Percentiles rank a stretch among this genome's conserved stretches.
phyloP scores from a whole-genome alignment of 1,140 invertebrate genomes.

The Ceratitis capitata region DNA sequence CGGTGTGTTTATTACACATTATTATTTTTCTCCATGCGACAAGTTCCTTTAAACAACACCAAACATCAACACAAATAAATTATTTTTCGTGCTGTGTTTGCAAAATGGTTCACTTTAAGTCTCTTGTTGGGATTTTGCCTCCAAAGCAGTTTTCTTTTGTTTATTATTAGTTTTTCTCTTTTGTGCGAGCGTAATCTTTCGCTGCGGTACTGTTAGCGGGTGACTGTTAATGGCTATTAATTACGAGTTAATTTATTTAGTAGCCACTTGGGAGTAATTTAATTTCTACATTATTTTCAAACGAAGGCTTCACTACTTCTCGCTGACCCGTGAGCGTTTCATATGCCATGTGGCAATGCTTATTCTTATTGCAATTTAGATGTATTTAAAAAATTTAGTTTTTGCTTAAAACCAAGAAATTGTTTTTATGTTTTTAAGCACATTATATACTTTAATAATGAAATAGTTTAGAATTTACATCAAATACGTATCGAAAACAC shows the following conservation, averaged over 20 bases:
- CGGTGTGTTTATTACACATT: too few species aligned
- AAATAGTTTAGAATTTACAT: too few species aligned
- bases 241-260: conserved; percentile 46
- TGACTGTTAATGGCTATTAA: conserved; percentile 44
- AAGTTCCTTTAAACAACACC: too few species aligned
- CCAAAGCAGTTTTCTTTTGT: neutral
- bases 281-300: too few species aligned
- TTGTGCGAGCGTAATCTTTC: neutral
- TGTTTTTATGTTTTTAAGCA: too few species aligned
- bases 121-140: neutral
- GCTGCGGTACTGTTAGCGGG: neutral
- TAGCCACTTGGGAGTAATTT: conserved; percentile 46
- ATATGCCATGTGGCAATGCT: neutral
- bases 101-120: neutral
- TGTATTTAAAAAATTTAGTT: too few species aligned
- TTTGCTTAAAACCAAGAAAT: too few species aligned
- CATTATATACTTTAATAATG: too few species aligned
- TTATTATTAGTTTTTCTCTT: too few species aligned
- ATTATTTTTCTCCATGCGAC: too few species aligned
- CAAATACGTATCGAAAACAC: too few species aligned
- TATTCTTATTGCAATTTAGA: neutral
- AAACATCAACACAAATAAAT: too few species aligned
- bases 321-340: neutral
- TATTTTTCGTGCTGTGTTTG: conserved; percentile 22
- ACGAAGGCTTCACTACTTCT: neutral